phyloP scores from a whole-genome alignment of 2,113 vertebrate genomes.

The Casuarius casuarius region DNA sequence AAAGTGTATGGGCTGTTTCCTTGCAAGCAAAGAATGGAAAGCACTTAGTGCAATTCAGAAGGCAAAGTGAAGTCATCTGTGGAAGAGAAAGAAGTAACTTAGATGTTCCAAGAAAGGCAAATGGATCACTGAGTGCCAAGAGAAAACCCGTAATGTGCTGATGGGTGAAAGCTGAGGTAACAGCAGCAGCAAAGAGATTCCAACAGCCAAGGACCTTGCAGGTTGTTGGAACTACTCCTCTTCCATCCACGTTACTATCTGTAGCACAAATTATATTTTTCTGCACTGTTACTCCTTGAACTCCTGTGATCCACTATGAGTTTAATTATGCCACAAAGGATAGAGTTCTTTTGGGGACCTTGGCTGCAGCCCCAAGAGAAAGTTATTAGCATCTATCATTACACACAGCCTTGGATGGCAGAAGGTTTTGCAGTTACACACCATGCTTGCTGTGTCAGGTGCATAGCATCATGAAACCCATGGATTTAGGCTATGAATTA shows the following conservation, averaged over 20 bases:
- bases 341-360: neutral
- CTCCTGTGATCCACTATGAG: accelerated
- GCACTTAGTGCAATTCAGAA: neutral
- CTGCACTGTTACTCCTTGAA: neutral
- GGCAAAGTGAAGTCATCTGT: neutral
- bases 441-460: neutral
- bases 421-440: neutral
- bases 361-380: neutral
- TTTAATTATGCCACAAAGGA: neutral
- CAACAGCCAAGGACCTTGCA: neutral
- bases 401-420: accelerated
- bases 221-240: neutral
- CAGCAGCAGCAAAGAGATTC: neutral
- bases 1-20: neutral
- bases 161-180: neutral
- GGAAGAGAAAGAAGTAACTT: neutral
- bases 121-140: neutral
- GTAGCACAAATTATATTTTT: neutral
- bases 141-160: neutral
- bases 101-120: neutral
- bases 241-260: neutral
- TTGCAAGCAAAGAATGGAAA: neutral
- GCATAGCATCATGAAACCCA: neutral
- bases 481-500: neutral
- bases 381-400: neutral